Conservation (phyloP, 2,113 vertebrate species). For the Grus americana region DNA sequence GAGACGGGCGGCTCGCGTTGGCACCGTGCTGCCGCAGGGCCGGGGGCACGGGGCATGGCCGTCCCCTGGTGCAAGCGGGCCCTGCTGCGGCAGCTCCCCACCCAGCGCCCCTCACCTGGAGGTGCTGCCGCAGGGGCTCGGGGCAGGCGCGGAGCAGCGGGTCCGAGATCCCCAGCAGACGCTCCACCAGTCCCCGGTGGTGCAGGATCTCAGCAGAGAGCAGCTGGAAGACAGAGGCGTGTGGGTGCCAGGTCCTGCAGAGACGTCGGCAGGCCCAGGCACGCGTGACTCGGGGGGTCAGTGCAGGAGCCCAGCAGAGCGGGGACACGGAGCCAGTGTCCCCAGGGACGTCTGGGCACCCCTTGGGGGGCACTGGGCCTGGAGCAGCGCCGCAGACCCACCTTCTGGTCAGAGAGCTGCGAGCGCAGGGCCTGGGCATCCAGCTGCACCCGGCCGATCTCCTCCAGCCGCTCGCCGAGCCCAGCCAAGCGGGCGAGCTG, state of each 20-base stretch:
- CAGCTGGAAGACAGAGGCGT: constrained; percentile 57
- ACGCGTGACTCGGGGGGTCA: too few species aligned
- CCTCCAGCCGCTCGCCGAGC: constrained; percentile 71
- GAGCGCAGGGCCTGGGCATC: constrained; percentile 67
- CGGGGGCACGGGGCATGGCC: accelerated
- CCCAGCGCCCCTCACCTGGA: constrained; percentile 66
- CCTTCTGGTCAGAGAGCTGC: constrained; percentile 85
- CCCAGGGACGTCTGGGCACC: too few species aligned
- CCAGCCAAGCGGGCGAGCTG: constrained; percentile 70
- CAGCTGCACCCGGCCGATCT: constrained; percentile 71
- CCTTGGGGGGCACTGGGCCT: too few species aligned
- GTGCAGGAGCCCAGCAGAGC: accelerated
- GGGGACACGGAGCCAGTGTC: accelerated
- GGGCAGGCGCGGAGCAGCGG: constrained; percentile 72
- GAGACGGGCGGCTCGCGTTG: accelerated
- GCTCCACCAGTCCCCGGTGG: constrained; percentile 81
- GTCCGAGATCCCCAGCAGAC: constrained; percentile 77
- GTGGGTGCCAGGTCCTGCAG: neutral
- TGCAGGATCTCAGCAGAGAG: constrained; percentile 85
- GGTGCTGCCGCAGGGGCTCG: neutral
- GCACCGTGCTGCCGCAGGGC: accelerated
- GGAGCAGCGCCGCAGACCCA: neutral
- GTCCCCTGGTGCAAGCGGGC: neutral
- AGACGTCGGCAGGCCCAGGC: accelerated
- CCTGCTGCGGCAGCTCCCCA: neutral